phyloP scores from a whole-genome alignment of 2,888 invertebrate species.

The Geotrupes spiniger region DNA sequence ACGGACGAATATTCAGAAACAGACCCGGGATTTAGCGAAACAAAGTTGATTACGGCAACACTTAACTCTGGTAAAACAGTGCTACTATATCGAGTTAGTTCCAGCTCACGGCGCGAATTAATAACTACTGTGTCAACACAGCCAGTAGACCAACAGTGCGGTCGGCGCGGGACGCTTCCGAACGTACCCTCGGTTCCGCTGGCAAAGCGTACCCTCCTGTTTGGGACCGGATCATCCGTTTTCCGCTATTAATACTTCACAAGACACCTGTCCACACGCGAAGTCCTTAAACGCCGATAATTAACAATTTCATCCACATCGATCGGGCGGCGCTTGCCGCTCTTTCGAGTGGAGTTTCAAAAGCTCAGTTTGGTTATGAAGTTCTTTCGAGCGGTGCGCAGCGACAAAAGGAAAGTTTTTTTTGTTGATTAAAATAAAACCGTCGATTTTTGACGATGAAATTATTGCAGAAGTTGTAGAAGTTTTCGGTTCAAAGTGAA shows the following conservation, averaged over 20 bases:
- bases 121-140: slow-evolving; percentile 35
- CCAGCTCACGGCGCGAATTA: slow-evolving; percentile 34
- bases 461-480: too few species aligned
- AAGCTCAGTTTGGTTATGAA: too few species aligned
- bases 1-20: slow-evolving; percentile 10
- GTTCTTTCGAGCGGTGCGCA: too few species aligned
- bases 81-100: slow-evolving; percentile 32
- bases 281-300: slow-evolving; percentile 12
- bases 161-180: slow-evolving; percentile 10
- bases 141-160: slow-evolving; percentile 8
- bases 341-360: background rate
- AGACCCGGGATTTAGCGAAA: slow-evolving; percentile 22
- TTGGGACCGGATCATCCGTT: slow-evolving; percentile 24
- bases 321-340: background rate
- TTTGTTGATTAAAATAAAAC: too few species aligned
- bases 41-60: slow-evolving; percentile 35
- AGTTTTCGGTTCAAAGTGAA: too few species aligned
- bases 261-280: slow-evolving; percentile 29
- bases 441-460: too few species aligned
- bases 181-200: slow-evolving; percentile 7
- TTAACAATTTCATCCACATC: slow-evolving; percentile 3
- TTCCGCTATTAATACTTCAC: slow-evolving; percentile 27
- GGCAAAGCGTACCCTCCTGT: slow-evolving; percentile 16
- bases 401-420: too few species aligned
- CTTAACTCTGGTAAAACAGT: slow-evolving; percentile 35